Evolutionary conservation across 1,140 invertebrate species (phyloP).

Genomic region (Manduca sexta): DNA sequence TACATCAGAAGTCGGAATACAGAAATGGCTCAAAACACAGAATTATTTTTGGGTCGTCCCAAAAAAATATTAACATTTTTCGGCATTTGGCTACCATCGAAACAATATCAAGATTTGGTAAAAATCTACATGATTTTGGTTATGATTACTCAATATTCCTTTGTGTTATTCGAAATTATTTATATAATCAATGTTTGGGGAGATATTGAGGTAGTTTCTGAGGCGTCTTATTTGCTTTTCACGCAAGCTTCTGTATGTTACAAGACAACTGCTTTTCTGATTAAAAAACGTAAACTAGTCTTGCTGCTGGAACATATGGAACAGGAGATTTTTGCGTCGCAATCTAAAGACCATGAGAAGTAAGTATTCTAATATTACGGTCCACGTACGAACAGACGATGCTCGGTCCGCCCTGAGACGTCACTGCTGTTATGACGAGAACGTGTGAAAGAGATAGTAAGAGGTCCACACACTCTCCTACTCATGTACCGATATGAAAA

Average conservation of each 20-base stretch:
- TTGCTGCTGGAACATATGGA: constrained; percentile 35
- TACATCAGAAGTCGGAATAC: no score
- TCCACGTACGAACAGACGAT: no score
- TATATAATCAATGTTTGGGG: constrained; percentile 50
- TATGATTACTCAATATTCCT: constrained; percentile 42
- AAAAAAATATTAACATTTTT: constrained; percentile 34
- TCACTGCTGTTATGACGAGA: no score
- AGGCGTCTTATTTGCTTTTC: constrained; percentile 49
- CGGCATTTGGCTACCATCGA: constrained; percentile 35
- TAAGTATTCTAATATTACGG: constrained; percentile 24
- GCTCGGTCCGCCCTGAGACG: no score
- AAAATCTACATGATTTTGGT: constrained; percentile 29
- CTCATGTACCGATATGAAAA: no score
- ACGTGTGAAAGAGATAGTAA: no score
- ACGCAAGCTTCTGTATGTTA: constrained; percentile 55
- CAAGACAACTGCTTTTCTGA: constrained; percentile 42
- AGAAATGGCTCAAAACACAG: constrained; percentile 30
- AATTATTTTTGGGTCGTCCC: constrained; percentile 34
- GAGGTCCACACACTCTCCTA: no score
- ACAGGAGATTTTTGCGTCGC: constrained; percentile 30
- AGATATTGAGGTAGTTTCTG: constrained; percentile 47
- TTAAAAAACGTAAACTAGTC: constrained; percentile 33
- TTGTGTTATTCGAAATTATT: constrained; percentile 47
- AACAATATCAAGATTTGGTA: constrained; percentile 19
- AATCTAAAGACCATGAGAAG: constrained; percentile 36